Percentiles rank a stretch among this genome's conserved stretches.
These are phyloP conservation scores for Poeciliopsis prolifica DNA, from an alignment of 2,113 vertebrate species.

Conservation along the genomic window DNA sequence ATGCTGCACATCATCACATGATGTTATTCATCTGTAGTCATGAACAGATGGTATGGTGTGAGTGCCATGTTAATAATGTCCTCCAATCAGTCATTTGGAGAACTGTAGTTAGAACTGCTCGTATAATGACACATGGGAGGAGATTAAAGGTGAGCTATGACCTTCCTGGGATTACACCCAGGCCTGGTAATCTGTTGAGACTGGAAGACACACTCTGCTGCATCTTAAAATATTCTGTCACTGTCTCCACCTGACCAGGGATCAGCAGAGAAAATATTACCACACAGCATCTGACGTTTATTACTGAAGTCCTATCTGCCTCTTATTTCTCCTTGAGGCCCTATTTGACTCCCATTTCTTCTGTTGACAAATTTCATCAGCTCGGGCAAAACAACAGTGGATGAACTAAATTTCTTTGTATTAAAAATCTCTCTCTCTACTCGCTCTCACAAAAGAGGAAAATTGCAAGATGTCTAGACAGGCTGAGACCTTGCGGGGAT, in stretches of 20 bases:
- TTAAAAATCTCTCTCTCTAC: neutral
- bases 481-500: constrained; percentile 42
- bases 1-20: constrained; percentile 12
- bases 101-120: constrained; percentile 9
- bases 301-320: constrained; percentile 28
- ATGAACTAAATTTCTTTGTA: constrained; percentile 23
- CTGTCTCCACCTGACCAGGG: constrained; percentile 7
- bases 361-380: constrained; percentile 60
- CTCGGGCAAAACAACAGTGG: constrained; percentile 27
- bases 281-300: constrained; percentile 40
- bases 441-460: constrained; percentile 26
- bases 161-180: constrained; percentile 49
- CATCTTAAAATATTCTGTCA: constrained; percentile 43
- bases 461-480: constrained; percentile 59
- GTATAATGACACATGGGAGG: constrained; percentile 30
- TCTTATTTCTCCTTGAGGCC: constrained; percentile 43
- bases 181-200: constrained; percentile 35
- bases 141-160: constrained; percentile 57
- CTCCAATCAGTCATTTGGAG: constrained; percentile 46
- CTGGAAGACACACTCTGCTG: constrained; percentile 37
- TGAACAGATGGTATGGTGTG: constrained; percentile 36
- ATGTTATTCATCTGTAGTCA: constrained; percentile 27
- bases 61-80: constrained; percentile 45
- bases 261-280: constrained; percentile 2
- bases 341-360: constrained; percentile 45